Base-by-base conservation (phyloP, 2,888 invertebrate species). In the Calameuta idolon region DNA sequence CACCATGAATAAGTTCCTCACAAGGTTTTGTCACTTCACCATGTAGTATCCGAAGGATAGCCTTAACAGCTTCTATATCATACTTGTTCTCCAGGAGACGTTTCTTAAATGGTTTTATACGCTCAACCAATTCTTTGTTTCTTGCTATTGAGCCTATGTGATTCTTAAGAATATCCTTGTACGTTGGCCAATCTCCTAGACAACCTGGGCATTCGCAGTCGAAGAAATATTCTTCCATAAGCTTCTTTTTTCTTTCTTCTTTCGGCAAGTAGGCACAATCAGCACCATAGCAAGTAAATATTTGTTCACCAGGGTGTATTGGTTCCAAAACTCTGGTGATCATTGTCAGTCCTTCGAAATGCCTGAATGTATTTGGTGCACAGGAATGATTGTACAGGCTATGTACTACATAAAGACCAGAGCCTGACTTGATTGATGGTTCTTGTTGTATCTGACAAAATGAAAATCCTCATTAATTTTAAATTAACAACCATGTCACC, bases 311-410 rank as follows among this genome's bases (percentile, higher is more conserved):
- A 3, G 87, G 84, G 74, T 79, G 79, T 77, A 91, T 89, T 11
- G 90, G 90, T 34, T 89, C 84, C 75, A 90, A 79, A 9, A 89
- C 90, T n/a, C 91, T 88, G 3, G 88, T 88, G 40, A 90, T 87
- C 91, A 91, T 91, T 33, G 86, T 89, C 76, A 90, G 33, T 4
- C 89, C 90, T 11, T 91, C 89, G 69, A 91, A 91, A 77, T 91
- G 91, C 11, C 91, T 85, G 75, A 91, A 89, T 0, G 91, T 90
- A 76, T 91, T 91, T 9, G 91, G 88, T 3, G 89, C 87, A 74
- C 91, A 91, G 23, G 91, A 90, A 80, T 91, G 91, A 83, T 91
- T 91, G 77, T 90, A 89, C 30, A 91, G 80, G 77, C 91, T 91
- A 73, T 89, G 88, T 31, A 87, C 77, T 3, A 89, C 83, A 68